phyloP scores from a whole-genome alignment of 2,113 vertebrate genomes.

The Nymphicus hollandicus region DNA sequence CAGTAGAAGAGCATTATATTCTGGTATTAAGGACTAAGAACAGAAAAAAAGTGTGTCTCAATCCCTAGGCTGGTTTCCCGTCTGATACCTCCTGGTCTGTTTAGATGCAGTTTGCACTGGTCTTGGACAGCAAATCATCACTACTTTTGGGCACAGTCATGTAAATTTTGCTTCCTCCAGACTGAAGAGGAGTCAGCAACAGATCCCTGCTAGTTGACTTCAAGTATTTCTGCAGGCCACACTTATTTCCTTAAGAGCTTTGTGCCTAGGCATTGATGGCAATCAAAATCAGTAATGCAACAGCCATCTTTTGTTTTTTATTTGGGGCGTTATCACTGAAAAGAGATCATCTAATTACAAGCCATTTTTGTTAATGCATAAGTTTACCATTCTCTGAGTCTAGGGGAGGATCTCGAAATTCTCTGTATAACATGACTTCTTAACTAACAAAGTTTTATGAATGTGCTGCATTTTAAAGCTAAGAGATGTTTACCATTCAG shows the following conservation, averaged over 20 bases:
- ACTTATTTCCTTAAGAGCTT: background rate
- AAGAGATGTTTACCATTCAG: background rate
- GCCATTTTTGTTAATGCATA: background rate
- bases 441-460: background rate
- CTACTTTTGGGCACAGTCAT: background rate
- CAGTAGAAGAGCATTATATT: background rate
- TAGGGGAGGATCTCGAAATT: background rate
- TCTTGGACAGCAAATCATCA: background rate
- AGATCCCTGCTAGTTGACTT: background rate
- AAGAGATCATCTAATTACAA: background rate
- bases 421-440: background rate
- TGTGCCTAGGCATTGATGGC: background rate
- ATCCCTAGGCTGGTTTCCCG: background rate
- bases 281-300: background rate
- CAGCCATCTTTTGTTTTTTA: background rate
- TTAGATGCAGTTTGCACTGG: background rate
- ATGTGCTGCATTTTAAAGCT: background rate
- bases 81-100: background rate
- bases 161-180: background rate
- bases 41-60: background rate
- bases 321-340: background rate
- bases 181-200: background rate
- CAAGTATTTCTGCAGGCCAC: background rate
- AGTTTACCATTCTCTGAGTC: background rate
- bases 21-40: background rate